Percentiles rank a stretch among this genome's conserved stretches.
Evolutionary conservation across 2,113 vertebrate species (phyloP).

Genomic region (Rhagologus leucostigma): DNA sequence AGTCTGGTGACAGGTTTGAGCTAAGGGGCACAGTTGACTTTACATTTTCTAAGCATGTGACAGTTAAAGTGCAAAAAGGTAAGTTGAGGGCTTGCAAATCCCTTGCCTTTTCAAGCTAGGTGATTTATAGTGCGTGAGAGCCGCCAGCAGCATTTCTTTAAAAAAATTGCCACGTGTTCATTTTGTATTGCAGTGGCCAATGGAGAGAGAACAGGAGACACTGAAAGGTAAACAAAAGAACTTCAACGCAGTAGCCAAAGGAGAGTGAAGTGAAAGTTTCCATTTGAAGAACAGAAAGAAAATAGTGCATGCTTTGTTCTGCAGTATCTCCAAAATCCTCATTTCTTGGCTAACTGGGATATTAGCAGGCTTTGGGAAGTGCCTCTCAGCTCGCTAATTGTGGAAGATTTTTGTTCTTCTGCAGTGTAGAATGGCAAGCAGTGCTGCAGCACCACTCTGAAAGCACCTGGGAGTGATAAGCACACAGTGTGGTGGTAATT

Average conservation of each 20-base stretch:
- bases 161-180: conserved; percentile 13
- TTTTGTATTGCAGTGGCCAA: not conserved
- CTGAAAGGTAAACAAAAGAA: conserved; percentile 27
- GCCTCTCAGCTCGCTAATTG: not conserved
- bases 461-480: not conserved
- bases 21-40: accelerated
- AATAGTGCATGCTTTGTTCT: not conserved
- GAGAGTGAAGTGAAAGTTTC: not conserved
- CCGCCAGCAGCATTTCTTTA: not conserved
- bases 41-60: not conserved
- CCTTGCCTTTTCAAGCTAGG: not conserved
- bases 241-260: not conserved
- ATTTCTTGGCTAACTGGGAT: not conserved
- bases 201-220: not conserved
- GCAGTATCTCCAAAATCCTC: not conserved
- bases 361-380: not conserved
- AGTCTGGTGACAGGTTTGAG: not conserved
- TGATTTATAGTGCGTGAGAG: not conserved
- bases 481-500: not conserved
- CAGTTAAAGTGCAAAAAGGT: not conserved
- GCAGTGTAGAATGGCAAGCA: not conserved
- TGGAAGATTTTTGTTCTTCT: not conserved
- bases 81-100: not conserved
- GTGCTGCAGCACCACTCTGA: not conserved
- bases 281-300: not conserved